Evolutionary conservation across 2,797 vertebrate species (phyloP).

Genomic region (Caiman crocodilus): DNA sequence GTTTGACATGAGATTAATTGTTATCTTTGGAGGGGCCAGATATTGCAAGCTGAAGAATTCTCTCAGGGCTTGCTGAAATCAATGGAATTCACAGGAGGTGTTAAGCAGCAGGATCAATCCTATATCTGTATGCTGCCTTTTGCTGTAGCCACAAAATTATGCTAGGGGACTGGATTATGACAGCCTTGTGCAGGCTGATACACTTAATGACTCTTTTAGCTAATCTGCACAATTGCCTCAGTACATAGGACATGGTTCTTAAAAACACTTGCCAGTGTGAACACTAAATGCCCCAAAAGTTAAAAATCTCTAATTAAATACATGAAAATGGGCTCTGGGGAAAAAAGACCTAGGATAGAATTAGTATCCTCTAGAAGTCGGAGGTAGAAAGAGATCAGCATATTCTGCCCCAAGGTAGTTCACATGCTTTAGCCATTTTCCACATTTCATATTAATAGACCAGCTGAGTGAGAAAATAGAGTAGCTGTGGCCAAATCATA

Average conservation of each 20-base stretch:
- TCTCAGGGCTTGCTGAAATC: conserved; percentile 33
- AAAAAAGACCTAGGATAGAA: conserved; percentile 29
- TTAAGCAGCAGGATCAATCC: conserved; percentile 38
- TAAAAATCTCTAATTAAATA: conserved; percentile 66
- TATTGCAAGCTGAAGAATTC: conserved; percentile 20
- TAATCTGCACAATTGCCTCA: conserved; percentile 57
- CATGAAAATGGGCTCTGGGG: conserved; percentile 29
- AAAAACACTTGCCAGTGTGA: conserved; percentile 40
- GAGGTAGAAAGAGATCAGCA: conserved; percentile 37
- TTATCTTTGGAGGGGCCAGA: conserved; percentile 1
- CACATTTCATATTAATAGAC: conserved; percentile 29
- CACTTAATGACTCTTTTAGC: conserved; percentile 62
- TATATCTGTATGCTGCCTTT: conserved; percentile 46
- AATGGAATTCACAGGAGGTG: conserved; percentile 36
- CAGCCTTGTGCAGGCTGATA: conserved; percentile 53
- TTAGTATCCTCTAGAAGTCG: conserved; percentile 48
- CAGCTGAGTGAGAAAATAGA: conserved; percentile 27
- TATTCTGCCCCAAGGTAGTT: conserved; percentile 30
- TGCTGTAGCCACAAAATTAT: conserved; percentile 51
- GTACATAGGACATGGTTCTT: conserved; percentile 32
- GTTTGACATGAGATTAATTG: conserved; percentile 12
- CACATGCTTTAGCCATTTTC: conserved; percentile 46
- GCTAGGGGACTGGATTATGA: conserved; percentile 52
- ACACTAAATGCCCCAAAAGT: conserved; percentile 49
- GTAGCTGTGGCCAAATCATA: conserved; percentile 32